Evolutionary conservation across 2,888 invertebrate species (phyloP).

Genomic region (Drosophila diplacantha): DNA sequence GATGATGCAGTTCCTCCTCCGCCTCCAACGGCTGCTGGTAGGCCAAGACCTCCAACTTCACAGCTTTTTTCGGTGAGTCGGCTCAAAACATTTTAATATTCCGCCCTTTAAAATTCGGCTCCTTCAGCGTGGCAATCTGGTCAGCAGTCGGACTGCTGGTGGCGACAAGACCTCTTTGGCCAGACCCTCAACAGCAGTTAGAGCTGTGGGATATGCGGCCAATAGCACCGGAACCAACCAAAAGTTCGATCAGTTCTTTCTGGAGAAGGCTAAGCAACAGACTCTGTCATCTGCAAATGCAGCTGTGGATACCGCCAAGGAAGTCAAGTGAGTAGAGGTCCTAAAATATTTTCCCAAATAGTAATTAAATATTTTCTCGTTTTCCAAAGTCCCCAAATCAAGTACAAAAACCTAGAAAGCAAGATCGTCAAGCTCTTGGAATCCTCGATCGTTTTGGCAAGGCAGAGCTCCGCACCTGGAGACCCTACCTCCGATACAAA

Average conservation of each 20-base stretch:
- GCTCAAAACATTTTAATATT: neutral
- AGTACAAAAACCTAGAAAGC: conserved; percentile 91
- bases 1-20: conserved; percentile 51
- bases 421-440: conserved; percentile 94
- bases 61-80: conserved; percentile 69
- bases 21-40: conserved; percentile 72
- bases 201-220: conserved; percentile 97
- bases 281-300: conserved; percentile 71
- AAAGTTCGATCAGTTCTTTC: conserved; percentile 87
- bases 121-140: conserved; percentile 73
- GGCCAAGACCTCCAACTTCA: conserved; percentile 72
- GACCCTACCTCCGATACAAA: conserved; percentile 55
- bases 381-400: conserved; percentile 85
- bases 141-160: conserved; percentile 72
- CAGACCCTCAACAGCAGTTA: conserved; percentile 97
- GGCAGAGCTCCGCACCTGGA: conserved; percentile 29
- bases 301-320: conserved; percentile 81
- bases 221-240: conserved; percentile 78
- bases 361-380: neutral
- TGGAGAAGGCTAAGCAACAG: conserved; percentile 76
- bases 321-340: conserved; percentile 76
- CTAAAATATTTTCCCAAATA: too few species aligned
- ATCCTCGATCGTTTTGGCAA: conserved; percentile 85
- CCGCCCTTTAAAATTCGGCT: neutral
- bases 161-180: conserved; percentile 75